These are phyloP conservation scores for Frankliniella fusca DNA, from an alignment of 2,888 invertebrate genomes.

Conservation along the genomic window DNA sequence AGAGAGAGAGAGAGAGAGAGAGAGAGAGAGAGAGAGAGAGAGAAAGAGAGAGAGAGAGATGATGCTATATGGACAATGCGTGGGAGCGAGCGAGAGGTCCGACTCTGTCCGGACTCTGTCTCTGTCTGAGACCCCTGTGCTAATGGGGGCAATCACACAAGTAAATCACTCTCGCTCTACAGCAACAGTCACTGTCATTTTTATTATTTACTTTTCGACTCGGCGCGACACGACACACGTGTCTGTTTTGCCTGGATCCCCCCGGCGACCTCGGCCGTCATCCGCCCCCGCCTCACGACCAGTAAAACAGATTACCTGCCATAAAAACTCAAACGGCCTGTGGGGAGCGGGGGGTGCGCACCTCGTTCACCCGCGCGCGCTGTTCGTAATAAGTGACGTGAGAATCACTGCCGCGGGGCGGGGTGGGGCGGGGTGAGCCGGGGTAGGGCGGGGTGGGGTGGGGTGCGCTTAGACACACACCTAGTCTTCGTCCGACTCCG, in stretches of 20 bases:
- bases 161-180: neutral
- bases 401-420: neutral
- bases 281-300: neutral
- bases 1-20: too few relatives aligned
- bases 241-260: too few relatives aligned
- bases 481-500: neutral
- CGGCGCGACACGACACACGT: neutral
- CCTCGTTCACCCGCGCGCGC: neutral
- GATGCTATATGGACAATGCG: too few relatives aligned
- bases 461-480: neutral
- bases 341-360: neutral
- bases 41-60: too few relatives aligned
- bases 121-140: too few relatives aligned
- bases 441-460: neutral
- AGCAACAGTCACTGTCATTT: neutral
- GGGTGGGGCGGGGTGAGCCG: neutral
- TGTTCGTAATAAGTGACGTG: neutral
- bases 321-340: slow-evolving; percentile 13
- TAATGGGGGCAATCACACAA: neutral
- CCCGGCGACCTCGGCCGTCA: neutral
- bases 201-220: neutral
- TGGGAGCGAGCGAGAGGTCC: too few relatives aligned
- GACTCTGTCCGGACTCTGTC: too few relatives aligned
- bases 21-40: too few relatives aligned
- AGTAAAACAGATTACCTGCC: slow-evolving; percentile 26